Base-by-base conservation (phyloP, 2,113 vertebrate genomes). In the Urocolius indicus region DNA sequence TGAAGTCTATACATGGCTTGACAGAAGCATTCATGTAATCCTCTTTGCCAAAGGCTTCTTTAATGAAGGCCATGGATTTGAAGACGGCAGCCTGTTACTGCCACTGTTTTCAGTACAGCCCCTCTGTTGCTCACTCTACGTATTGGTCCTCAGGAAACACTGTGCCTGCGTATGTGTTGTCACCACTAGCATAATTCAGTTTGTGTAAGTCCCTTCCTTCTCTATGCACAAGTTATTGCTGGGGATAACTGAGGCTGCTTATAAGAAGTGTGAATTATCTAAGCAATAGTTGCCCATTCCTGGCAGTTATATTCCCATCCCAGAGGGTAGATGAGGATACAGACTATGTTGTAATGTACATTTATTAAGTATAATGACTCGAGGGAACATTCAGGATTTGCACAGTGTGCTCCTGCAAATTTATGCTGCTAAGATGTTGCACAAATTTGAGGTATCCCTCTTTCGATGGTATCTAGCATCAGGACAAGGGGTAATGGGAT, bases 211-310 rank as follows among this genome's bases (percentile, higher is more conserved):
- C 41, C 17, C 16, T 86, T 76, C 54, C 32, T 69, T 87, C 38
- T 22, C 34, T 34, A 1, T n/a, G 22, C 0, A 0, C 48, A 45
- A n/a, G 5, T 57, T 89, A 49, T 51, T 83, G 17, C 45, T 84
- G 72, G 36, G 30, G 18, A 14, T 75, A 75, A 54, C 57, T 32
- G 62, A 71, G 36, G 58, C 58, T 2, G 5, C 68, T 73, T 55
- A 2, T 13, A 38, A 88, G 71, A 1, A 0, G 17, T 38, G 29
- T 77, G 68, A 87, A 54, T 93, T 81, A 81, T 34, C 68, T 43
- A 84, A 54, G 43, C 41, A 84, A 18, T 30, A 62, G 77, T 66
- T 61, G 23, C 16, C 65, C 20, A 6, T 73, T 91, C 23, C 68
- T 89, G 76, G 46, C 45, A 19, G 12, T 34, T 61, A 34, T 16